These are phyloP conservation scores for Podilymbus podiceps DNA, from an alignment of 2,113 vertebrate species.

Conservation along the genomic window DNA sequence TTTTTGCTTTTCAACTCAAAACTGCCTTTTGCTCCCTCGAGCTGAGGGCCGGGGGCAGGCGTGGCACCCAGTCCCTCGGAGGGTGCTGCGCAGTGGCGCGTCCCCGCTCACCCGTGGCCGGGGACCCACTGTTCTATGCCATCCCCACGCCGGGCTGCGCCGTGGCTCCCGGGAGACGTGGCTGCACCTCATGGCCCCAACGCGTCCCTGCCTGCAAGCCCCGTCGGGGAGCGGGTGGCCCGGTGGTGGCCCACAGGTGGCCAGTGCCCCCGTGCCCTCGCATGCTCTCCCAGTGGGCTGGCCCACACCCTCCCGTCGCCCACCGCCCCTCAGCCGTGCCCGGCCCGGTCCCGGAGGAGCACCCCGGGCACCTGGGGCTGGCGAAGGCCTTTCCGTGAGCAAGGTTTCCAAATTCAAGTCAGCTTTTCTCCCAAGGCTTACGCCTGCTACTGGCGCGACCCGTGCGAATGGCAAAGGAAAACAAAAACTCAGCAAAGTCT, in stretches of 20 bases:
- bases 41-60: not conserved
- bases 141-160: not conserved
- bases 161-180: not conserved
- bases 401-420: slow-evolving; percentile 79
- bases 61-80: fast-evolving
- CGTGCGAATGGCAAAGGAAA: slow-evolving; percentile 78
- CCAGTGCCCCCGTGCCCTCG: not conserved
- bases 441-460: slow-evolving; percentile 81
- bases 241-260: fast-evolving
- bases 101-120: fast-evolving
- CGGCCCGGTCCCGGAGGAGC: not conserved
- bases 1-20: not conserved
- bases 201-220: no score
- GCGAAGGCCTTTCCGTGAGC: not conserved
- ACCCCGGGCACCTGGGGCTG: not conserved
- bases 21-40: not conserved
- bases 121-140: fast-evolving
- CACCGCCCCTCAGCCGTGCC: fast-evolving
- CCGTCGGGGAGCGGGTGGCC: not conserved
- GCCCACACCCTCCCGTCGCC: fast-evolving
- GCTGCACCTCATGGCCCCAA: no score
- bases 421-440: slow-evolving; percentile 78
- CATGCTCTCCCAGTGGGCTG: fast-evolving
- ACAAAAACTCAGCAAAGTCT: slow-evolving; percentile 58
- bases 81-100: not conserved